These are phyloP conservation scores for Peromyscus californicus DNA, from an alignment of 2,113 vertebrate species.

Conservation along the genomic window DNA sequence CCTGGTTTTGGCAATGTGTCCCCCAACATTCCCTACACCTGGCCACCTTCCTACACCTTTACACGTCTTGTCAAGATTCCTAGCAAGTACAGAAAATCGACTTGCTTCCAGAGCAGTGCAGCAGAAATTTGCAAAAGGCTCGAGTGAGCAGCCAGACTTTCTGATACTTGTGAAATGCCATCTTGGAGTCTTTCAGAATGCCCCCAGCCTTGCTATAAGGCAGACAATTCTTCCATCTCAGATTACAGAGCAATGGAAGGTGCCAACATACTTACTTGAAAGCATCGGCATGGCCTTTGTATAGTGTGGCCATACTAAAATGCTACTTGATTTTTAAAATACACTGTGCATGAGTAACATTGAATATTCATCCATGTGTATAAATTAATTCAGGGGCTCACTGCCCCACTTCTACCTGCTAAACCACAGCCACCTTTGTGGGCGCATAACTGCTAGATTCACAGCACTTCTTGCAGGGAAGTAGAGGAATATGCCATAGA, in stretches of 20 bases:
- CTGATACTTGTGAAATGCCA: conserved; percentile 66
- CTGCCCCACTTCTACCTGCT: neutral
- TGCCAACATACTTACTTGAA: conserved; percentile 55
- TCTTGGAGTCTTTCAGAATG: conserved; percentile 58
- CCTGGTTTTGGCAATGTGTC: neutral
- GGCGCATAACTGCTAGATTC: rapidly evolving
- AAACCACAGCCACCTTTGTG: neutral
- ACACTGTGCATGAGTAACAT: neutral
- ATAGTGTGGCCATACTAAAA: conserved; percentile 44
- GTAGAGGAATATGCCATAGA: neutral
- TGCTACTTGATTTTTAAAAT: conserved; percentile 48
- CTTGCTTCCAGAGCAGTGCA: conserved; percentile 17
- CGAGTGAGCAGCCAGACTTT: conserved; percentile 66
- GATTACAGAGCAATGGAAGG: conserved; percentile 64
- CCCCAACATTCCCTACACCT: neutral
- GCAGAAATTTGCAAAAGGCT: conserved; percentile 69
- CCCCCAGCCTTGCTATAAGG: conserved; percentile 51
- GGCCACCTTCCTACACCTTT: neutral
- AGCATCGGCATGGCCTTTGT: conserved; percentile 53
- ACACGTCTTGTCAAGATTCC: neutral
- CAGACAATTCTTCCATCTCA: conserved; percentile 74
- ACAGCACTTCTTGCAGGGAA: neutral
- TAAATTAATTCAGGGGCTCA: conserved; percentile 10
- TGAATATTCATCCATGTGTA: conserved; percentile 55
- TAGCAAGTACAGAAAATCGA: neutral